Percentiles rank a stretch among this genome's conserved stretches.
Evolutionary conservation across 2,797 vertebrate species (phyloP).

Genomic region (Pseudochaenichthys georgianus): DNA sequence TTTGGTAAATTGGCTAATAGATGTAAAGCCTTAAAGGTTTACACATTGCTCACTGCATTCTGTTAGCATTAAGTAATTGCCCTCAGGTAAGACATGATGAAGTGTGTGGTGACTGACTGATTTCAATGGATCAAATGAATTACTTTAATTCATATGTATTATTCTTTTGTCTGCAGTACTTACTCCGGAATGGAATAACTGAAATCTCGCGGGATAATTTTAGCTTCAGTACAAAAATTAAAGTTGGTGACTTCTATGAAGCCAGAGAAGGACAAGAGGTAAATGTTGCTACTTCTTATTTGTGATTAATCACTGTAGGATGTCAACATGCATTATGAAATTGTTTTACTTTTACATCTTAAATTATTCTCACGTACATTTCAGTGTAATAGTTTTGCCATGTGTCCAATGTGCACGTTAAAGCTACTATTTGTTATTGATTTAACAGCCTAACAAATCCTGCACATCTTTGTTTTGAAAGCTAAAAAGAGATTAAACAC

Average conservation of each 20-base stretch:
- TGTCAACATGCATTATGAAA: neutral
- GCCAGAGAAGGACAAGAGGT: slow-evolving; percentile 96
- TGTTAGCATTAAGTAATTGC: neutral
- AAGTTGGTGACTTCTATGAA: slow-evolving; percentile 98
- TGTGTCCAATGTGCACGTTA: neutral
- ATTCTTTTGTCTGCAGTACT: slow-evolving; percentile 88
- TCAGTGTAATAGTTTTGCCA: neutral
- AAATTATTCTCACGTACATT: neutral
- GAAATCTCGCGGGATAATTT: slow-evolving; percentile 97
- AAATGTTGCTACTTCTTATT: slow-evolving; percentile 63
- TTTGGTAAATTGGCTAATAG: neutral
- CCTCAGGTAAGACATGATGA: neutral
- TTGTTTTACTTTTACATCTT: no score
- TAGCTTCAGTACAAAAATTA: slow-evolving; percentile 98
- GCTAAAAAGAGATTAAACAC: neutral
- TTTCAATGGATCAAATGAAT: neutral
- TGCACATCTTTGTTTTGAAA: slow-evolving; percentile 11
- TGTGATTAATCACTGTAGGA: neutral
- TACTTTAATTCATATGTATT: slow-evolving; percentile 26
- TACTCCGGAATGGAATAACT: slow-evolving; percentile 94
- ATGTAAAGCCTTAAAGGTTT: slow-evolving; percentile 7
- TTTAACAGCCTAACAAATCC: neutral
- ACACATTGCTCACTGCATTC: neutral
- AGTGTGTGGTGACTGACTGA: neutral
- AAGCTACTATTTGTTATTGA: neutral